These are phyloP conservation scores for Alloplasta piceator DNA, from an alignment of 2,888 invertebrate species.

Conservation along the genomic window DNA sequence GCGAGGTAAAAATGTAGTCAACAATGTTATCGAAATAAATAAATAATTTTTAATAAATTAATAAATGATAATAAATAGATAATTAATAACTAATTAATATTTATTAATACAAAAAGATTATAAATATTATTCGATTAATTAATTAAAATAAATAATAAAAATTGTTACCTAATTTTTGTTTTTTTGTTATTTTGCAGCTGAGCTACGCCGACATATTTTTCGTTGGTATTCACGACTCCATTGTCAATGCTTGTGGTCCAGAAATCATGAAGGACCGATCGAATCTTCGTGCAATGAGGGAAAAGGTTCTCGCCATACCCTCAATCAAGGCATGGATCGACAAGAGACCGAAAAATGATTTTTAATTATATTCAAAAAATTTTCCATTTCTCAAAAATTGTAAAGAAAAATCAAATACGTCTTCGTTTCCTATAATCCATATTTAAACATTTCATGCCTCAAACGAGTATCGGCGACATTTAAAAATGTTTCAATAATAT, in stretches of 20 bases:
- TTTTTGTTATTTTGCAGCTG: conserved; percentile 67
- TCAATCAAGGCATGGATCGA: conserved; percentile 73
- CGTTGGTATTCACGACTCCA: conserved; percentile 73
- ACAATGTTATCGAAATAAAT: no score
- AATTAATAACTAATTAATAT: no score
- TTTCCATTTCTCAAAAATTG: no score
- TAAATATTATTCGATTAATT: no score
- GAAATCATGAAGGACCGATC: conserved; percentile 73
- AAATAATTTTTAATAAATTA: not conserved
- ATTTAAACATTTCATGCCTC: no score
- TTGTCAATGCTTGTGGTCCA: conserved; percentile 69
- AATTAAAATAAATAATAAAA: conserved; percentile 10
- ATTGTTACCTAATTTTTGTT: not conserved
- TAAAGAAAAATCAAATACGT: no score
- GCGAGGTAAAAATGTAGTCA: conserved; percentile 68
- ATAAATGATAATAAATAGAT: not conserved
- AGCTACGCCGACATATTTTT: conserved; percentile 79
- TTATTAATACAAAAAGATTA: no score
- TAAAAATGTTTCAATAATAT: no score
- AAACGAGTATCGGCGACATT: no score
- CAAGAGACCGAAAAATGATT: conserved; percentile 72
- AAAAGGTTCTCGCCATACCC: conserved; percentile 73
- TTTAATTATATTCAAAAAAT: no score
- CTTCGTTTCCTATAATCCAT: no score
- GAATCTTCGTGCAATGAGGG: conserved; percentile 71